Base-by-base conservation (phyloP, 2,888 invertebrate species). In the Agrenia bidenticulata region DNA sequence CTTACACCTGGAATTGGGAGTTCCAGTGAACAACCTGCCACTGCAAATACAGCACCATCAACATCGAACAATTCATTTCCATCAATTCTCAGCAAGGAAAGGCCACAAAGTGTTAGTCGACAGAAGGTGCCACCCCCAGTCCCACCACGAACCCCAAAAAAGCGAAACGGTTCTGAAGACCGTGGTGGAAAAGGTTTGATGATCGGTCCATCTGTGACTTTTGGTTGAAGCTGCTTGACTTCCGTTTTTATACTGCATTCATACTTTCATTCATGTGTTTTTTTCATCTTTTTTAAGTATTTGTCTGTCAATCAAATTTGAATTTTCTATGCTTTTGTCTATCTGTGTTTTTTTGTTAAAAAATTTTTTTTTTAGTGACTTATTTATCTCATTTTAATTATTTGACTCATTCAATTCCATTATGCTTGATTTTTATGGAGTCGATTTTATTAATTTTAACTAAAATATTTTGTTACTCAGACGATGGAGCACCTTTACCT, bases 41-140 rank as follows among this genome's bases (percentile, higher is more conserved):
- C 42, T 32, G 45, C 63, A 59, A 56, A 56, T 49, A 54, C 65
- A 51, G 65, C 75, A 58, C 63, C 69, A 64, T 63, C 70, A 45
- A 62, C 63, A 56, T 64, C 69, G 55, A 63, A 61, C 26, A 69
- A 70, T 56, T 65, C 69, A 42, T 89, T 89, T 80, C 90, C 90
- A 57, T 89, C 89, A 57, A 87, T 90, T 58, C 82, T 89, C 78
- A 89, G 89, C 81, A 73, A 69, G 67, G 74, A 70, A 53, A 49
- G 69, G 63, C 77, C 72, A 75, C 78, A 70, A 77, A 64, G 63
- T 70, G 64, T 80, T 66, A 73, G 84, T 85, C 88, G 89, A 80
- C 64, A 75, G 56, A 73, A 77, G 66, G 87, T 92, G 45, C 92
- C 92, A 49, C 93, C 93, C 61, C 93, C 93, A 23, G 92, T 93